Percentiles rank a stretch among this genome's conserved stretches.
These are phyloP conservation scores for Sebastes minor DNA, from an alignment of 2,797 vertebrate species.

Conservation along the genomic window DNA sequence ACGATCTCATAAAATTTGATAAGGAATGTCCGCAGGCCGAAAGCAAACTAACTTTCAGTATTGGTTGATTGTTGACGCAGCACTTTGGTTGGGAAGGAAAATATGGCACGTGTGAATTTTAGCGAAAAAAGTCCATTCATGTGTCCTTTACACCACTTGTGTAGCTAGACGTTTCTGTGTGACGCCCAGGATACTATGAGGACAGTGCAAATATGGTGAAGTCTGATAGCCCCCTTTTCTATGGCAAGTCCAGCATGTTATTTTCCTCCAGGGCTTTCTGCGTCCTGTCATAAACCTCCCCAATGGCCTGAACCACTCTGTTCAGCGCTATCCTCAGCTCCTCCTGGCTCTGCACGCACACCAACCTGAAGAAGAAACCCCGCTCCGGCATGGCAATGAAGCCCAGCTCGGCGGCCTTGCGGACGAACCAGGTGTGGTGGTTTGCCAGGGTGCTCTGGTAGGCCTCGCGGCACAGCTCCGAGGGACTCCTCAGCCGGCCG, in stretches of 20 bases:
- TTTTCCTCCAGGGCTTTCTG: slow-evolving; percentile 79
- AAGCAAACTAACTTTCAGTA: slow-evolving; percentile 11
- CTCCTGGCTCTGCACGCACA: slow-evolving; percentile 80
- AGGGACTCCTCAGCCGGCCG: slow-evolving; percentile 72
- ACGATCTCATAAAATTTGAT: not conserved
- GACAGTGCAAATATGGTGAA: slow-evolving; percentile 21
- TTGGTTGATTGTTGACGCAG: slow-evolving; percentile 51
- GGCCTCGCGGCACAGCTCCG: slow-evolving; percentile 85
- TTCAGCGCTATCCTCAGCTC: slow-evolving; percentile 69
- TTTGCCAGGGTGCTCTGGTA: slow-evolving; percentile 83
- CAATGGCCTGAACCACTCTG: slow-evolving; percentile 75
- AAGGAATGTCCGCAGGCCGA: slow-evolving; percentile 28
- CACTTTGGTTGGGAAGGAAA: slow-evolving; percentile 44
- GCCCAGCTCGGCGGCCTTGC: slow-evolving; percentile 83
- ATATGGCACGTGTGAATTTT: not conserved
- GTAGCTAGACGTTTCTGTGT: not conserved
- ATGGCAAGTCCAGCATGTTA: slow-evolving; percentile 86
- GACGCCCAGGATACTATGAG: not conserved
- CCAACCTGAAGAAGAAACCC: slow-evolving; percentile 80
- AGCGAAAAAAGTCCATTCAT: not conserved
- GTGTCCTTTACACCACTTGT: not conserved
- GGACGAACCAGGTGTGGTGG: slow-evolving; percentile 87
- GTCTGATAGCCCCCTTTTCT: slow-evolving; percentile 15
- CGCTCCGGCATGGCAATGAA: slow-evolving; percentile 87
- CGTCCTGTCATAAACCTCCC: slow-evolving; percentile 84